Conservation (phyloP, 2,888 invertebrate species). For the Plagodis pulveraria region DNA sequence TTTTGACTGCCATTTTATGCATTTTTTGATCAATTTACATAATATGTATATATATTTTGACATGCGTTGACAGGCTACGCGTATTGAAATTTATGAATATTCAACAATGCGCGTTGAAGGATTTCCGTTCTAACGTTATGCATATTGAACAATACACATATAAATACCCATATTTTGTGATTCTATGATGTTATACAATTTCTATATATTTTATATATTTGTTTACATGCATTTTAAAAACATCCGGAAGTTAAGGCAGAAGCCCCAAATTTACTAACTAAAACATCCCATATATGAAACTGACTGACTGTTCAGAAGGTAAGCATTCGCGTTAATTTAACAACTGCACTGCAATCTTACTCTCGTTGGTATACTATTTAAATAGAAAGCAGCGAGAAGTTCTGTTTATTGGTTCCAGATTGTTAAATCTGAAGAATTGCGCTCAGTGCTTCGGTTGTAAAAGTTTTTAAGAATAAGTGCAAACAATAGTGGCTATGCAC, state of each 20-base stretch:
- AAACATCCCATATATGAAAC: slow-evolving; percentile 45
- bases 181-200: no score
- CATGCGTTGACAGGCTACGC: no score
- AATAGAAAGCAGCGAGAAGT: slow-evolving; percentile 24
- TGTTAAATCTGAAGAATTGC: slow-evolving; percentile 19
- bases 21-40: no score
- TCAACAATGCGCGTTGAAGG: no score
- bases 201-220: no score
- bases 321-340: slow-evolving; percentile 51
- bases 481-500: slow-evolving; percentile 2
- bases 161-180: no score
- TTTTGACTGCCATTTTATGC: no score
- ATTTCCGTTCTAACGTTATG: no score
- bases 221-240: no score
- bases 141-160: no score
- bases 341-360: slow-evolving; percentile 36
- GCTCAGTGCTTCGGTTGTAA: background rate
- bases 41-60: no score
- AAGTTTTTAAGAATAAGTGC: slow-evolving; percentile 1
- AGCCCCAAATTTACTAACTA: slow-evolving; percentile 48
- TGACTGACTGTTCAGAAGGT: slow-evolving; percentile 48
- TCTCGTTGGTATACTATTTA: slow-evolving; percentile 28
- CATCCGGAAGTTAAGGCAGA: slow-evolving; percentile 39
- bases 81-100: no score
- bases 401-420: slow-evolving; percentile 25